phyloP scores from a whole-genome alignment of 2,888 invertebrate genomes.

The Ligdia adustata region DNA sequence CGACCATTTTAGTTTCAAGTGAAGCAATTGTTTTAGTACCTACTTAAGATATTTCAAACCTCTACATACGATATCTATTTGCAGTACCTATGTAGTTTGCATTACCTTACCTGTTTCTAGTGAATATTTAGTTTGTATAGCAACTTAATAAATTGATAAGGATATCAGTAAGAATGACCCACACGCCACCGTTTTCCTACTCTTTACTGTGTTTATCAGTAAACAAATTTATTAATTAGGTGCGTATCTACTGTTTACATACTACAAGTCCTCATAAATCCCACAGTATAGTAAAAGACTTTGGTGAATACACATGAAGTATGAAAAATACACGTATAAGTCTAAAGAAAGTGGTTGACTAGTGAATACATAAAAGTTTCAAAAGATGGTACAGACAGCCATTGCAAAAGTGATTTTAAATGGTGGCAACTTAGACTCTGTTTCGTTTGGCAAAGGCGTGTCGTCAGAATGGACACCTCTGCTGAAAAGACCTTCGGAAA shows the following conservation, averaged over 20 bases:
- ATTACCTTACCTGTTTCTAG: too few relatives aligned
- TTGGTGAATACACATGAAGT: constrained; percentile 10
- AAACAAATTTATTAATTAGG: constrained; percentile 43
- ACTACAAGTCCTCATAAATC: neutral
- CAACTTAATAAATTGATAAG: neutral
- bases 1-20: too few relatives aligned
- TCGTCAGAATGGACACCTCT: constrained; percentile 66
- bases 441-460: constrained; percentile 44
- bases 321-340: neutral
- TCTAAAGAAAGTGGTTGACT: neutral
- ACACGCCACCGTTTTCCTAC: constrained; percentile 16
- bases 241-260: constrained; percentile 12
- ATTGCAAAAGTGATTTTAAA: constrained; percentile 50
- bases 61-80: too few relatives aligned
- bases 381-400: constrained; percentile 38
- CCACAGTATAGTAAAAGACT: constrained; percentile 19
- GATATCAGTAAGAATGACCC: constrained; percentile 37
- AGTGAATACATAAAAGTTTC: neutral
- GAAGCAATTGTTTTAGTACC: too few relatives aligned
- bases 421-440: constrained; percentile 42
- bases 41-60: too few relatives aligned
- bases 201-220: constrained; percentile 43
- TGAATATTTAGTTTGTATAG: too few relatives aligned
- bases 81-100: too few relatives aligned
- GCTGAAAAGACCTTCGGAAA: constrained; percentile 40